phyloP scores from a whole-genome alignment of 2,888 invertebrate genomes.

The Callosobruchus maculatus region DNA sequence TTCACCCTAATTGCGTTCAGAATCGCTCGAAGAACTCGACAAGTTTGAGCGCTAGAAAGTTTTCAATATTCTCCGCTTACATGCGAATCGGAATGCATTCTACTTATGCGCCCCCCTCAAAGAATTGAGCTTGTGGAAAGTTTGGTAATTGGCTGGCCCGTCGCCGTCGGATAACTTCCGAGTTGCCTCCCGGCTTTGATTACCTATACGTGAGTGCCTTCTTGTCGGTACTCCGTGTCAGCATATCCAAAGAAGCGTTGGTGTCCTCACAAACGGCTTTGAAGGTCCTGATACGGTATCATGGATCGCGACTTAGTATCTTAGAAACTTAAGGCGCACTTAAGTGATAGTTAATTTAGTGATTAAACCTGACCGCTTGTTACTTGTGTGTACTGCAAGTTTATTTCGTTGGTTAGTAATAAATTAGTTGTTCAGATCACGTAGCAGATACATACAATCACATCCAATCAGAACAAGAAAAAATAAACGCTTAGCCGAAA shows the following conservation, averaged over 20 bases:
- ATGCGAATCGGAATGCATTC: neutral
- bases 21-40: neutral
- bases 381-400: too few relatives aligned
- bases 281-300: too few relatives aligned
- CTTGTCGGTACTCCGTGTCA: neutral
- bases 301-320: too few relatives aligned
- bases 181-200: neutral
- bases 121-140: neutral
- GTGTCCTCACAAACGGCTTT: too few relatives aligned
- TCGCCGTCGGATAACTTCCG: neutral
- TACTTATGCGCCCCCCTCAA: neutral
- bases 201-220: neutral
- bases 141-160: neutral
- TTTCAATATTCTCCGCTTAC: neutral
- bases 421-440: too few relatives aligned
- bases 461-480: too few relatives aligned
- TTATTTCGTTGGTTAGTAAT: too few relatives aligned
- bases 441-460: too few relatives aligned
- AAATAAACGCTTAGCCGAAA: too few relatives aligned
- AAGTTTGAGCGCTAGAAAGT: neutral
- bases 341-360: too few relatives aligned
- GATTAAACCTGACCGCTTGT: too few relatives aligned
- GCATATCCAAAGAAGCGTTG: neutral
- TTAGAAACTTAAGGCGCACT: too few relatives aligned
- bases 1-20: neutral